Conservation (phyloP, 1,140 invertebrate genomes). For the Eciton burchellii region DNA sequence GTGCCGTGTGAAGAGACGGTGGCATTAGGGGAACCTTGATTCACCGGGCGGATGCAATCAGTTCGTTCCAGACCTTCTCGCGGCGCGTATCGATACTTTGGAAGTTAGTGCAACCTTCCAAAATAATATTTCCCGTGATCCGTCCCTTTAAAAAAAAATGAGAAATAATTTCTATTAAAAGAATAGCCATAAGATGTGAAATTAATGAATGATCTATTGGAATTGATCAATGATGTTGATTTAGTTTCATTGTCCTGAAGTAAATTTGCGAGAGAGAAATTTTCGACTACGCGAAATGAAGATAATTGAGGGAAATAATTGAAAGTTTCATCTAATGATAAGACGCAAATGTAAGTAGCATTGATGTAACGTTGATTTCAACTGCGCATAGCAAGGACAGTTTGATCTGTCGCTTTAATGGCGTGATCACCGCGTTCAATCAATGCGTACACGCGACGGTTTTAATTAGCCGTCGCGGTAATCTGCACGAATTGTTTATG, state of each 20-base stretch:
- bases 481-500: conserved; percentile 43
- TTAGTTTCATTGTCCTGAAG: too few relatives aligned
- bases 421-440: conserved; percentile 23
- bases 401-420: conserved; percentile 47
- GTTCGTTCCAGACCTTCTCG: conserved; percentile 14
- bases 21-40: neutral
- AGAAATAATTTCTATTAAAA: too few relatives aligned
- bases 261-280: neutral
- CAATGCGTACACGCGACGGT: conserved; percentile 8
- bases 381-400: conserved; percentile 14
- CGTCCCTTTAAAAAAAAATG: too few relatives aligned
- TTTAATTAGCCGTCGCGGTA: conserved; percentile 31
- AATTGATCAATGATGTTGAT: too few relatives aligned
- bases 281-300: neutral
- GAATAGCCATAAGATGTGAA: too few relatives aligned
- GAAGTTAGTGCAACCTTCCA: neutral
- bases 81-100: conserved; percentile 30
- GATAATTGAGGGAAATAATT: neutral
- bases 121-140: neutral
- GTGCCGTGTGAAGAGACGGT: neutral
- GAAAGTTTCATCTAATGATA: neutral
- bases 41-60: conserved; percentile 35
- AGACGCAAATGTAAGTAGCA: neutral
- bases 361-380: conserved; percentile 23
- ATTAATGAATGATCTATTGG: too few relatives aligned